Conservation (phyloP, 2,113 vertebrate species). For the Pedionomus torquatus region DNA sequence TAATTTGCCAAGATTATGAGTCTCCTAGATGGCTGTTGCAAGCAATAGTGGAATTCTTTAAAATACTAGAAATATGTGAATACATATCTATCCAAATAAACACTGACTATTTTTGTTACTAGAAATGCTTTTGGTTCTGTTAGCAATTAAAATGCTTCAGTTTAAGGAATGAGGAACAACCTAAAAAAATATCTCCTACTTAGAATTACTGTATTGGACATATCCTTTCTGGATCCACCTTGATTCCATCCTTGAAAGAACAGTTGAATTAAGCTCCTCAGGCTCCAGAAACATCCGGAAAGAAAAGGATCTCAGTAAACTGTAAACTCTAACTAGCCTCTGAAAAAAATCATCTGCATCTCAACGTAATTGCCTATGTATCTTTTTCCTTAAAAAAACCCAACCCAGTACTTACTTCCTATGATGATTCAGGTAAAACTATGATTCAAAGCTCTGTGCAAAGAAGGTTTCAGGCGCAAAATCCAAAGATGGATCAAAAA, state of each 20-base stretch:
- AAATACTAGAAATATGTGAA: conserved; percentile 27
- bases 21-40: not conserved
- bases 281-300: not conserved
- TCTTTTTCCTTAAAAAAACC: not conserved
- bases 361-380: not conserved
- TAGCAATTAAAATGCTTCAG: conserved; percentile 29
- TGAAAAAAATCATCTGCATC: not conserved
- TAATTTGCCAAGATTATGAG: not conserved
- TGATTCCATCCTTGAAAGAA: not conserved
- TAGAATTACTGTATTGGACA: not conserved
- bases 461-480: not conserved
- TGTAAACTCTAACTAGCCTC: not conserved
- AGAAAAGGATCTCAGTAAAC: not conserved
- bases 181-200: not conserved
- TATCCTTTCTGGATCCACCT: not conserved
- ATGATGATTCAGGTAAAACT: not conserved
- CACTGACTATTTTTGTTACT: conserved; percentile 2
- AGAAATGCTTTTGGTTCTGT: conserved; percentile 27
- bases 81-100: conserved; percentile 17
- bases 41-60: not conserved
- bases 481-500: not conserved
- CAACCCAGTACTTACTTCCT: not conserved
- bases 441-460: not conserved
- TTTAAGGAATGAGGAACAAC: conserved; percentile 23
- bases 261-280: not conserved